These are phyloP conservation scores for Drosophila subsilvestris DNA, from an alignment of 2,888 invertebrate species.

Conservation along the genomic window DNA sequence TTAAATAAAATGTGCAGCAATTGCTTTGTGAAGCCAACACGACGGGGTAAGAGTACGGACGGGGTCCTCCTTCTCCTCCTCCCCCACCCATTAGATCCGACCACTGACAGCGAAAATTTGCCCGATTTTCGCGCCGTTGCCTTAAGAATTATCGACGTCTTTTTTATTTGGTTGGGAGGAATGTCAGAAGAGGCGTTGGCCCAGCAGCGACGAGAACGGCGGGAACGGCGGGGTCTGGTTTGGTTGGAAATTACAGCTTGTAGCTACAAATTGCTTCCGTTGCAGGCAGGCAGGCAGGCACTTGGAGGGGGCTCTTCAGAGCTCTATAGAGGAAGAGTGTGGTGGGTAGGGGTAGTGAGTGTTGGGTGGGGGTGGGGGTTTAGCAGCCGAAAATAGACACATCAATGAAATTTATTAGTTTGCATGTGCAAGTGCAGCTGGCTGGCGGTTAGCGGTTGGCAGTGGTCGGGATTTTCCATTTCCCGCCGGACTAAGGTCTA, in stretches of 20 bases:
- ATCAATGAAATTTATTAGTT: constrained; percentile 82
- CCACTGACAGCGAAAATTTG: constrained; percentile 74
- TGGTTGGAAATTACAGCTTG: constrained; percentile 75
- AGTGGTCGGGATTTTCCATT: constrained; percentile 56
- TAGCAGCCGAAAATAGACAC: constrained; percentile 80
- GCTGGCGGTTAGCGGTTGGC: constrained; percentile 23
- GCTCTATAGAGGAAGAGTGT: constrained; percentile 1
- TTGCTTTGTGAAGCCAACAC: constrained; percentile 60
- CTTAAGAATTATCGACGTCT: constrained; percentile 75
- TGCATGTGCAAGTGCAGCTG: constrained; percentile 79
- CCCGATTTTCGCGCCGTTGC: constrained; percentile 77
- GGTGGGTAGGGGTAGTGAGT: background rate
- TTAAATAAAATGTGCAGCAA: constrained; percentile 79
- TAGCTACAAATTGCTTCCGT: constrained; percentile 82
- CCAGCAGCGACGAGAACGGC: background rate
- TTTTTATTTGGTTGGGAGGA: constrained; percentile 38
- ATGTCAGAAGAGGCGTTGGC: constrained; percentile 42
- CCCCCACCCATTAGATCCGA: constrained; percentile 21
- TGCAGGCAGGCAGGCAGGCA: constrained; percentile 74
- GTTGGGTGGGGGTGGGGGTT: background rate
- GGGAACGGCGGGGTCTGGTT: constrained; percentile 29
- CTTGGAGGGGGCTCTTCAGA: constrained; percentile 54
- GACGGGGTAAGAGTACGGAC: background rate
- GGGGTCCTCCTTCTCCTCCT: background rate
- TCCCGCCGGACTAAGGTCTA: constrained; percentile 60